Base-by-base conservation (phyloP, 2,888 invertebrate species). In the Hirtodrosophila confusa region DNA sequence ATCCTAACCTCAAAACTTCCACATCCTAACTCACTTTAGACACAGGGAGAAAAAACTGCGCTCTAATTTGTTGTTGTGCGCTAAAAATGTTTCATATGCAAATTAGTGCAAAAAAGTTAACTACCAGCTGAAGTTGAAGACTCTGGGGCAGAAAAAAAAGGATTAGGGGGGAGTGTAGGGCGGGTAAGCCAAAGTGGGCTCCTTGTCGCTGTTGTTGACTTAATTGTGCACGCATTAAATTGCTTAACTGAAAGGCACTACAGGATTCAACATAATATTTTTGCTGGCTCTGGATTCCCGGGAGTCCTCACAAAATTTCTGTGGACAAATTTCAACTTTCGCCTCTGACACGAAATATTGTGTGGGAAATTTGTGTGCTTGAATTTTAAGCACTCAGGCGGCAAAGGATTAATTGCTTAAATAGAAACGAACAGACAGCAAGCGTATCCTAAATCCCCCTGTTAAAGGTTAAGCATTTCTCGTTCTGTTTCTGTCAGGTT, bases 201-300 rank as follows among this genome's bases (percentile, higher is more conserved):
- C 45, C 66, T 76, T 72, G 47, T 63, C 50, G 64, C 76, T 84
- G 80, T 60, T 75, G 75, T 82, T 83, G 84, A 82, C 80, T 78
- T 82, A 80, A 87, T 82, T 86, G 82, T 84, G 82, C 76, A 72
- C 73, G 78, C 87, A 82, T 78, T 87, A 78, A 85, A 78, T 82
- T 87, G 86, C 78, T 80, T 72, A 82, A 86, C 75, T 64, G 54
- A 78, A 75, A 75, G 53, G 55, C 64, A 67, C 69, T 82, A 69
- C 53, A 78, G 49, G 40, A 63, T 39, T 43, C 63, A 45, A 50
- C 47, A 45, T 49, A 45, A 51, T 35, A 39, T 43, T 37, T 72
- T 39, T 10, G 10, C 27, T 5, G 10, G 0, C 31, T 3, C 27
- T 2, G 6, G 9, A 8, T 39, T 17, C 12, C 8, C 17, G 29